Evolutionary conservation across 2,113 vertebrate species (phyloP).

Genomic region (Gopherus flavomarginatus): DNA sequence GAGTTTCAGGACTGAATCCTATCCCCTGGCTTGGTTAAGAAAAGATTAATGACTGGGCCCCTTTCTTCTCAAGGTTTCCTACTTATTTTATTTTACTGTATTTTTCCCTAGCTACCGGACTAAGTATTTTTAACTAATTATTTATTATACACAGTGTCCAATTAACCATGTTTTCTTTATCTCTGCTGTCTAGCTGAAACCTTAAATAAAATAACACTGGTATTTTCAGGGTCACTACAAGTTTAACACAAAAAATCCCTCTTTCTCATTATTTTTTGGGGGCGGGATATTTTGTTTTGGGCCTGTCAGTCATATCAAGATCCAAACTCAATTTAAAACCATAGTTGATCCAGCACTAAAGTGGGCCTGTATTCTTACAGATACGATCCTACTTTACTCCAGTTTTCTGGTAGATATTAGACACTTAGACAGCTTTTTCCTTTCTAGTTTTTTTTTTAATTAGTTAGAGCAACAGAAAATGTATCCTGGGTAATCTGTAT

Average conservation of each 20-base stretch:
- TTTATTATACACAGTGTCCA: not conserved
- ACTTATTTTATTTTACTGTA: not conserved
- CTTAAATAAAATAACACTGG: not conserved
- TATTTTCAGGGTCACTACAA: not conserved
- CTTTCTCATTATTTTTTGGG: not conserved
- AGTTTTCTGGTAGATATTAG: constrained; percentile 13
- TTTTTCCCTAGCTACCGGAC: not conserved
- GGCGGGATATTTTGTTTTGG: not conserved
- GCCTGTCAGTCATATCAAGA: not conserved
- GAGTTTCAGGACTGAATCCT: not conserved
- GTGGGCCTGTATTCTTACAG: not conserved
- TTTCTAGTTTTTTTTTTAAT: constrained; percentile 10
- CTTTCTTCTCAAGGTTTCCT: not conserved
- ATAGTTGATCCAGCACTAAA: not conserved
- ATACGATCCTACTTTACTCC: not conserved
- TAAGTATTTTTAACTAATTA: not conserved
- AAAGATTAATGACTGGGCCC: not conserved
- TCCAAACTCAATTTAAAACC: not conserved
- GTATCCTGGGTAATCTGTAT: not conserved
- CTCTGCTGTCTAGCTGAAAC: not conserved
- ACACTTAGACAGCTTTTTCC: not conserved
- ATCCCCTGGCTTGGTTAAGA: not conserved
- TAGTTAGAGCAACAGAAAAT: not conserved
- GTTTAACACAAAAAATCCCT: not conserved
- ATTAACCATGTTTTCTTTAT: not conserved